These are phyloP conservation scores for Eolophus roseicapilla DNA, from an alignment of 2,113 vertebrate species.

Conservation along the genomic window DNA sequence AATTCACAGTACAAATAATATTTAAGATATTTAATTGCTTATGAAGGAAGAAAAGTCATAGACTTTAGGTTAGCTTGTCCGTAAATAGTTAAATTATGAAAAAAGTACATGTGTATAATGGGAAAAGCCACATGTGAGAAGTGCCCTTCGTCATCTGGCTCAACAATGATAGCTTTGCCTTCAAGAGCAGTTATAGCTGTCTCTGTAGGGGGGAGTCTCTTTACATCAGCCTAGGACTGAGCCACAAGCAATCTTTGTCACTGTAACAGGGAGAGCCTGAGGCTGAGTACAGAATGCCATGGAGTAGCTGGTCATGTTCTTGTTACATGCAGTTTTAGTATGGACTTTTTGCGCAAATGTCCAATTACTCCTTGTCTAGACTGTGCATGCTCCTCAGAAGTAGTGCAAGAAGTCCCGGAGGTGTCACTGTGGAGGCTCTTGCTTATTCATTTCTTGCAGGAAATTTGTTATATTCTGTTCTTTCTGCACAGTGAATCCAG, in stretches of 20 bases:
- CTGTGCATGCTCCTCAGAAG: neutral
- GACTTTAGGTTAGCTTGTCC: neutral
- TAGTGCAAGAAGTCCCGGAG: neutral
- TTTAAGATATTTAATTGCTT: neutral
- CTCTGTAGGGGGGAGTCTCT: neutral
- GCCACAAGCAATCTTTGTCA: neutral
- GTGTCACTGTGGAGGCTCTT: neutral
- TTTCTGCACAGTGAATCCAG: neutral
- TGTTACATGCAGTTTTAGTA: fast-evolving
- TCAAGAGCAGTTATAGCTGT: neutral
- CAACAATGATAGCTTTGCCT: neutral
- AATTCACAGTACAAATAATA: neutral
- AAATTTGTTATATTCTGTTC: neutral
- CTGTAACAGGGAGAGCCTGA: neutral
- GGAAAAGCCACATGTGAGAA: neutral
- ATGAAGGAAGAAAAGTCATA: neutral
- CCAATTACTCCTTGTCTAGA: neutral
- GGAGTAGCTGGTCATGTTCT: neutral
- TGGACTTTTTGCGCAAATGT: neutral
- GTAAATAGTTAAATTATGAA: neutral
- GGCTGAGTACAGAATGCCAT: neutral
- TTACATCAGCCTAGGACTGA: neutral
- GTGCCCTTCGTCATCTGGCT: neutral
- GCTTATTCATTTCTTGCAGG: neutral
- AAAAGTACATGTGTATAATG: neutral